Base-by-base conservation (phyloP, 2,888 invertebrate genomes). In the Epinotia ramella region DNA sequence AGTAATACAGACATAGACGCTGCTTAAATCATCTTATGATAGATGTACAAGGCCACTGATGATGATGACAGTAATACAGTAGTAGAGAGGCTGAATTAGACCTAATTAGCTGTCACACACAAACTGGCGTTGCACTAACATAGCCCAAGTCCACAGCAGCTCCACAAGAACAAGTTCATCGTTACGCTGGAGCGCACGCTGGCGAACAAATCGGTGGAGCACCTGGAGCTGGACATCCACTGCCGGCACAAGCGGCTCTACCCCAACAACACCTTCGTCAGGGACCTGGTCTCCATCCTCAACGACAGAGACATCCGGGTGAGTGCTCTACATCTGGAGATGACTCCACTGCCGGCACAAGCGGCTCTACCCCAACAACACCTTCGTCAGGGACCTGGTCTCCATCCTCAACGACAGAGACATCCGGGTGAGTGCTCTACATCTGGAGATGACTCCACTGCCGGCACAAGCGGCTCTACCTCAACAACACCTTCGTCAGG, bases 201-300 rank as follows among this genome's bases (percentile, higher is more conserved):
- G 0, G 77, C 65, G 73, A 89, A 90, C 80, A 78, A 80, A 28
- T 80, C 84, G 0, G 87, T 88, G 11, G 88, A 94, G 0, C 93
- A 94, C 71, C 77, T 94, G 9, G 93, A 94, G 78, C 85, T 87
- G 63, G 93, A 92, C 71, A 80, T 93, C 0, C 87, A 88, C 78
- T 94, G 93, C 83, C 81, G 79, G 20, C 93, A 94, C 72, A 65
- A 60, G 0, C 83, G 79, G 18, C 83, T 94, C 62, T 86, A 81
- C 76, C 93, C 93, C 2, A 93, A 94, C 79, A 89, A 94, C 82
- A 83, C 82, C 12, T 92, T 94, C 80, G 93, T 94, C 5, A 73
- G 93, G 3, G 93, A 93, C 75, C 80, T 94, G 1, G 94, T 94
- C 78, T 83, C 89, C 13, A 89, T 91, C 56, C 86, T 94, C 73